Conservation (phyloP, 2,797 vertebrate species). For the Myiothlypis coronata region DNA sequence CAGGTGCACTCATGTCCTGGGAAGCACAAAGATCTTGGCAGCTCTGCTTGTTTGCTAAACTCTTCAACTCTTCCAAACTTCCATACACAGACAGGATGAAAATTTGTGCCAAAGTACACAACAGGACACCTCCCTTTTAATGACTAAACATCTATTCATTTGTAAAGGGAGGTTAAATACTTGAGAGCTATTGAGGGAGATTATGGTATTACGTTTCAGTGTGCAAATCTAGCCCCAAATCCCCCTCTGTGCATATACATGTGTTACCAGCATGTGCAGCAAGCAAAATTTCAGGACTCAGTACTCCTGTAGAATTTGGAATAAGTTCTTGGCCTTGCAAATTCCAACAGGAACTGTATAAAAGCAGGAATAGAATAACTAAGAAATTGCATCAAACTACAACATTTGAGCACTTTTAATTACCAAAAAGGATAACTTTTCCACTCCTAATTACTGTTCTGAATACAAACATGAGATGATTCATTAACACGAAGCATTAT, state of each 20-base stretch:
- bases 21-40: not conserved
- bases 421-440: not conserved
- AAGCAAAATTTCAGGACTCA: not conserved
- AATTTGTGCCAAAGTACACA: not conserved
- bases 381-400: not conserved
- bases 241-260: fast-evolving
- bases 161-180: not conserved
- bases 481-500: not conserved
- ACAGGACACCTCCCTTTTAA: not conserved
- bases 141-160: not conserved
- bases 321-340: not conserved
- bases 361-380: not conserved
- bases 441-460: not conserved
- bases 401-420: not conserved
- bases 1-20: not conserved
- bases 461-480: not conserved
- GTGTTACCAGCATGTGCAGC: fast-evolving
- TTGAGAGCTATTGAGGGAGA: not conserved
- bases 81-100: not conserved
- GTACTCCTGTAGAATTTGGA: not conserved
- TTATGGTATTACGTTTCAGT: not conserved
- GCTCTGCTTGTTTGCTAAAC: not conserved
- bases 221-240: not conserved
- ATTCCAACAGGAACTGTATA: not conserved
- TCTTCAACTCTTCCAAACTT: not conserved